Conservation (phyloP, 53 echinoderm and acorn worm species). For the Temnopleurus reevesii region DNA sequence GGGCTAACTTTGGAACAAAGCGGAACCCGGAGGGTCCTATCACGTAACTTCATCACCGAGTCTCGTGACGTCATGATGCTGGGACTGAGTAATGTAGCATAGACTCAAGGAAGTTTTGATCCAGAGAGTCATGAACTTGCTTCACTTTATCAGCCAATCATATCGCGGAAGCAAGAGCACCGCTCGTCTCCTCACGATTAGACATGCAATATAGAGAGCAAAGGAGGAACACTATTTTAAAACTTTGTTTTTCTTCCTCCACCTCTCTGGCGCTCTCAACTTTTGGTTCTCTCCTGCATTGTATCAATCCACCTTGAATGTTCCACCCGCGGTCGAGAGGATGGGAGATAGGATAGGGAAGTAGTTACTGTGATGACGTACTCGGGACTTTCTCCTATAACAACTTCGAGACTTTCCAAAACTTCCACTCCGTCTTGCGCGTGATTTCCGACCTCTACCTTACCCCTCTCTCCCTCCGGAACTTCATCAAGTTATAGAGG, state of each 20-base stretch:
- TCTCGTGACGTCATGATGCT: constrained; percentile 52
- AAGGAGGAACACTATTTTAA: constrained; percentile 50
- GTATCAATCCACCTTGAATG: not conserved
- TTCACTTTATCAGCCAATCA: constrained; percentile 59
- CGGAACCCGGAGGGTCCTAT: constrained; percentile 42
- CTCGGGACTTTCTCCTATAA: constrained; percentile 15
- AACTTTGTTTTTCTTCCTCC: constrained; percentile 51
- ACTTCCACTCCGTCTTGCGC: constrained; percentile 46
- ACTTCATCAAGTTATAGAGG: constrained; percentile 39
- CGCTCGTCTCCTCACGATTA: constrained; percentile 32
- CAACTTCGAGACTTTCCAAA: constrained; percentile 42
- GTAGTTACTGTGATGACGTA: constrained; percentile 52
- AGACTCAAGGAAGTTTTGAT: constrained; percentile 55
- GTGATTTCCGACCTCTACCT: constrained; percentile 46
- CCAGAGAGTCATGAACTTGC: constrained; percentile 39
- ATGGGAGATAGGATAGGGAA: constrained; percentile 52
- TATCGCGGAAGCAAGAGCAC: not conserved
- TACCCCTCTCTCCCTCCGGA: constrained; percentile 51
- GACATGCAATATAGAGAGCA: constrained; percentile 1
- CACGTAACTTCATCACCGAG: constrained; percentile 50
- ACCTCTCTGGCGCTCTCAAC: not conserved
- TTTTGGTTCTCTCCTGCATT: not conserved
- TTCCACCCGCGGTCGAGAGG: not conserved
- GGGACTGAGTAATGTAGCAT: constrained; percentile 47
- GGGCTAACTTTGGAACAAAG: constrained; percentile 43